Base-by-base conservation (phyloP, 2,113 vertebrate genomes). In the Craseonycteris thonglongyai region DNA sequence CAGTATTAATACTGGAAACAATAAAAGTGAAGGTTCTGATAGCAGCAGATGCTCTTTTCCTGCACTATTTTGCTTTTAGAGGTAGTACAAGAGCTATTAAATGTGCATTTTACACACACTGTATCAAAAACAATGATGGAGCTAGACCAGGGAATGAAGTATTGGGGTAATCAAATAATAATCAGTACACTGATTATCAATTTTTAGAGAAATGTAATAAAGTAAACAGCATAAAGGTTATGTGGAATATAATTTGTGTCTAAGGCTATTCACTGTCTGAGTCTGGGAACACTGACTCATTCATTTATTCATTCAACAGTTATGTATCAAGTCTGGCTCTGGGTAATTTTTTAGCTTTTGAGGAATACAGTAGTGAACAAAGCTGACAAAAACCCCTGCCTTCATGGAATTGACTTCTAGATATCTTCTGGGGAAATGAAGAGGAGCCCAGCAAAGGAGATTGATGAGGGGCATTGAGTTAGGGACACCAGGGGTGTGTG, bases 131-230 rank as follows among this genome's bases (percentile, higher is more conserved):
- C 45, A 38, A 40, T 85, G 49, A 58, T 94, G 86, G 56, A 84
- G 35, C 88, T 89, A 71, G 38, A 88, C 54, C n/a, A 85, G 85
- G 21, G 7, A 92, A 84, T 75, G 66, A 78, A 94, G 22, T 90
- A 66, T 83, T 74, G 84, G 56, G 7, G 16, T 93, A 95, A 92
- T 91, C 38, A 89, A 59, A 90, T 79, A 92, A 90, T 22, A 69
- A 85, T 33, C 26, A 75, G 22, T 75, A 58, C 14, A 88, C 76
- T 63, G 51, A 40, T 68, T 79, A 83, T 63, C 40, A 86, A 2
- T 65, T 95, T 95, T 88, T 22, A 88, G 72, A 85, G 49, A 45
- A 40, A 59, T 69, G 33, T 45, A 91, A 85, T 89, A 49, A 91
- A 88, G 61, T 84, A 66, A 84, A 75, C 38, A 59, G 18, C 19